Evolutionary conservation across 92 coral and sea anemone species (phyloP), one percentile per base, ranked within the genome.

Genomic region (Micromussa lordhowensis): DNA sequence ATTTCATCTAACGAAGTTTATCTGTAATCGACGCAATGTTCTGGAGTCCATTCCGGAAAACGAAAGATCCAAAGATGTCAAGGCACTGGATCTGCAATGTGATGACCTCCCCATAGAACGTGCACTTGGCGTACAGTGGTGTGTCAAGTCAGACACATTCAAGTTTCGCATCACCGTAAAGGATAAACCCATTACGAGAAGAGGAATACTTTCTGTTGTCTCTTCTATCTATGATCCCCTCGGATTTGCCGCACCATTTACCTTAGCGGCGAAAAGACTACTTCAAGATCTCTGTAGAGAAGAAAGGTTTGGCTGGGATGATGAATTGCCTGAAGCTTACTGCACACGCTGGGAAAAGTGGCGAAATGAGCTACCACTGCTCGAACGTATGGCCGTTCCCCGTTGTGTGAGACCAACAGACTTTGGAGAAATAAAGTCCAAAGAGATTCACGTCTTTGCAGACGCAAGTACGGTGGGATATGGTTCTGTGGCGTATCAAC

Each of bases 391-490:
- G 93, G 44, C 75, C 73, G 44, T 93, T 44, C 35, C 75, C 40
- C 90, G 94, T 4, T 90, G 96, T 78, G 63, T 88, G 35, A 93
- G 77, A 78, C 98, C 96, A 68, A 77, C 75, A 21, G 83, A 63
- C 31, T 91, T 93, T 83, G 98, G 98, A 12, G 74, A 82, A 36
- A 89, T 93, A 31, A 91, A 63, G 55, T 95, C 90, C 32, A 71
- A 91, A 54, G 92, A 95, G 70, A 71, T 92, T 15, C 98, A 92
- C 86, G 35, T 90, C 5, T 94, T 94, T 74, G 88, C 95, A 0
- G 94, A 95, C 82, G 95, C 95, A 1, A 95, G 98, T 40, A 53
- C 86, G 19, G 77, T 38, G 2, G 98, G 93, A 40, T 95, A 91
- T 53, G 97, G 93, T 51, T 85, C 91, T 0, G 89, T 79, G 11